phyloP scores from a whole-genome alignment of 2,888 invertebrate species.

The Cylloceria caligata region DNA sequence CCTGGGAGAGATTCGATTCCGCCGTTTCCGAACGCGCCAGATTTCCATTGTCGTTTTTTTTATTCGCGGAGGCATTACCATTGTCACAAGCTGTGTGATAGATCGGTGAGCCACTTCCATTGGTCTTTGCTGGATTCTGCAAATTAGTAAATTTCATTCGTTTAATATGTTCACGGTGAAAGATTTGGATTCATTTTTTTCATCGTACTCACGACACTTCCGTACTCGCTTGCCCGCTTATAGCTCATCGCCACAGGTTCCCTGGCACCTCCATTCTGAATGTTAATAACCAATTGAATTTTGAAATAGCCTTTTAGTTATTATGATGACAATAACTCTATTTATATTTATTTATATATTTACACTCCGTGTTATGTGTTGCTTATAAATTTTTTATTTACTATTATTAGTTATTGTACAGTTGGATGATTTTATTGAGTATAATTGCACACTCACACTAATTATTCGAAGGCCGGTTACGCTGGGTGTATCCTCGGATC shows the following conservation, averaged over 20 bases:
- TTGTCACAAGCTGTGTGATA: constrained; percentile 41
- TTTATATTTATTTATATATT: not conserved
- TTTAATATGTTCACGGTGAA: not conserved
- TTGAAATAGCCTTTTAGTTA: not conserved
- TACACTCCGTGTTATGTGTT: not conserved
- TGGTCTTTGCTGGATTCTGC: constrained; percentile 66
- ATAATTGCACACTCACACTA: constrained; percentile 59
- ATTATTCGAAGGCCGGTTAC: constrained; percentile 70
- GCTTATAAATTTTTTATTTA: not conserved
- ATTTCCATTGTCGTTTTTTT: constrained; percentile 50
- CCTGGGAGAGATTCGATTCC: constrained; percentile 65
- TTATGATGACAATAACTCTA: not conserved
- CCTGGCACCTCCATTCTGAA: constrained; percentile 75
- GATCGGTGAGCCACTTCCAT: constrained; percentile 65
- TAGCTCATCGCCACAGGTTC: constrained; percentile 78
- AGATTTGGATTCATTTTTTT: constrained; percentile 10
- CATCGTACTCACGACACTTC: constrained; percentile 75
- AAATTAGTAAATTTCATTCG: not conserved
- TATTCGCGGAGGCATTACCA: constrained; percentile 12
- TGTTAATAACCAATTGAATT: not conserved
- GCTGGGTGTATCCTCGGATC: constrained; percentile 72
- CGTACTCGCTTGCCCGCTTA: constrained; percentile 76
- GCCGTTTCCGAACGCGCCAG: constrained; percentile 64
- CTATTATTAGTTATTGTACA: not conserved
- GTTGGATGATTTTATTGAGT: not conserved